Evolutionary conservation across 1,140 invertebrate species (phyloP), one percentile per base, ranked within the genome.

Genomic region (Cepaea nemoralis): DNA sequence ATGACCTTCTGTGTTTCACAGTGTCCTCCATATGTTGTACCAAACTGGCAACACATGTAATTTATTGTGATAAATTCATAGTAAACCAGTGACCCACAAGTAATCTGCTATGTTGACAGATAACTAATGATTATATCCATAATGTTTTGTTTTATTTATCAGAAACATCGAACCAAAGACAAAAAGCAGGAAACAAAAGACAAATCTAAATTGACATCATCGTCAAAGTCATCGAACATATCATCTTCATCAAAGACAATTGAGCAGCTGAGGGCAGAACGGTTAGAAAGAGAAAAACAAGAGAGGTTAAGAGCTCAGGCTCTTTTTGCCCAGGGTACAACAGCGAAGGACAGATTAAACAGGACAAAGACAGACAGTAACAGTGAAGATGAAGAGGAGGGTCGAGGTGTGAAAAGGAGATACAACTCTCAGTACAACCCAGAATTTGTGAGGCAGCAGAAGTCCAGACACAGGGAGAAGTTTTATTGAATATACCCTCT

Each of bases 391-490:
- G 95, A 75, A 12, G 75, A 94, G 3, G 93, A 93, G 86, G 94
- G 95, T 37, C 27, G 42, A 3, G 93, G 93, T 86, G 94, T 95
- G 87, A 95, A 79, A 22, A 67, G 84, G 39, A 78, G 95, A 92
- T 98, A 98, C 89, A 97, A 97, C 93, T 97, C 96, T 12, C 96
- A 98, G 91, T 98, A 96, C 90, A 98, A 97, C 92, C 97, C 97
- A 59, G 85, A 87, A 14, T 87, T 89, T 85, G 87, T 85, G 37
- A 39, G 40, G 27, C 69, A 71, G 31, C 69, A n/a, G 33, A 63
- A 63, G 59, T 63, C 59, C 10, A 63, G 59, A 31, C 59, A 31
- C 16, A 27, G 59, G 33, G 27, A 63, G 3, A 27, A 63, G 2
- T 71, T 71, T 71, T 45, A 48, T 27, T 75, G 39, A 48, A 27